phyloP scores from a whole-genome alignment of 2,113 vertebrate species.

The Hypanus sabinus region DNA sequence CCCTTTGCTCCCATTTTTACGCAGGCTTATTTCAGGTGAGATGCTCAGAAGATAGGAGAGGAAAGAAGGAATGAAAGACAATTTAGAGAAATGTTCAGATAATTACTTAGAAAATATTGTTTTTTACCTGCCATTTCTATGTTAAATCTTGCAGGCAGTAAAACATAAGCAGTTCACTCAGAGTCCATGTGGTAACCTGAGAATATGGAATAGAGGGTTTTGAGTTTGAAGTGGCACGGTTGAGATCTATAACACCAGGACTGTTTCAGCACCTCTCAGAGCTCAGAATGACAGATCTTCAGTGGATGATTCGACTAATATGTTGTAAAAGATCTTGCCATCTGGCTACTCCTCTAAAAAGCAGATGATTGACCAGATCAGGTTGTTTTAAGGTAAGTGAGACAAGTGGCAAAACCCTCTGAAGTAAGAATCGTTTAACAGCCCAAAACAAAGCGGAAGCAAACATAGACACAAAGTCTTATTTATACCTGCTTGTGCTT shows the following conservation, averaged over 20 bases:
- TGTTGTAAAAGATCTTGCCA: constrained; percentile 33
- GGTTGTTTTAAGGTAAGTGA: constrained; percentile 24
- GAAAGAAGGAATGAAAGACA: background rate
- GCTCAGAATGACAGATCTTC: constrained; percentile 15
- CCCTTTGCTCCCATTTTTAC: background rate
- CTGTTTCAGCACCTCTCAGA: constrained; percentile 32
- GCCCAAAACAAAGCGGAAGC: background rate
- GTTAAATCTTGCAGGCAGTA: background rate
- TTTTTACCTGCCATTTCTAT: background rate
- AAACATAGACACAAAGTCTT: background rate
- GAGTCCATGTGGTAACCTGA: constrained; percentile 6
- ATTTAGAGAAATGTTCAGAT: background rate
- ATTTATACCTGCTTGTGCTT: background rate
- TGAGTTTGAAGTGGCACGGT: background rate
- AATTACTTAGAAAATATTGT: background rate
- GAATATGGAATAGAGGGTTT: background rate
- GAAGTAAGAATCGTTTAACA: constrained; percentile 30
- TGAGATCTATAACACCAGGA: background rate
- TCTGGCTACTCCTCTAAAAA: constrained; percentile 25
- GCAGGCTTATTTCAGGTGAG: background rate
- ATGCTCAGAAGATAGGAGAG: too few species aligned
- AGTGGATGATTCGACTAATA: constrained; percentile 37
- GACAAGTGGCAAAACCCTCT: constrained; percentile 15
- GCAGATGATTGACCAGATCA: constrained; percentile 32
- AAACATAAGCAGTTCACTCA: background rate